Base-by-base conservation (phyloP, 2,797 vertebrate genomes). In the Etheostoma perlongum region DNA sequence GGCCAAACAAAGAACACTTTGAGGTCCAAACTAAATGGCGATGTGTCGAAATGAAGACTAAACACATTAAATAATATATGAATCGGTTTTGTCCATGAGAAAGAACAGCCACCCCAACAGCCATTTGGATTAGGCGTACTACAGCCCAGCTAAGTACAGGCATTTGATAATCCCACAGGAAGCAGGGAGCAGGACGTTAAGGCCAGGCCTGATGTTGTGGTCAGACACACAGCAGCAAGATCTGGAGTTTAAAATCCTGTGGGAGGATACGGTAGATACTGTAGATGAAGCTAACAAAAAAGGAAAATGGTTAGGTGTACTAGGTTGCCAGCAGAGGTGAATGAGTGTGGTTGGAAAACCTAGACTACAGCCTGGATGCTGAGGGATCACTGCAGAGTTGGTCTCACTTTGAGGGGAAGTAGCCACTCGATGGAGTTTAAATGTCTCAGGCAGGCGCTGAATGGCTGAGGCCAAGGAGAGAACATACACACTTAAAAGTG, bases 261-360 rank as follows among this genome's bases (percentile, higher is more conserved):
- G 85, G 81, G 81, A 83, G 69, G 82, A 78, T 49, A 47, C 4
- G 0, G 72, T 44, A 52, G 82, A 78, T 49, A 47, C 4, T 0
- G 72, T 40, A 52, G 44, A 78, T 64, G 47, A 66, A 0, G 57
- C 61, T 78, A 66, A 52, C 18, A 40, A 40, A 10, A 79, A 75
- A 81, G 30, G 60, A 77, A 86, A 90, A 82, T 67, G 75, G 82
- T 87, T 68, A 73, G 84, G 82, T 89, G 72, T 33, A 73, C 52
- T 16, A 70, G 58, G 36, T 23, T 70, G 73, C 63, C 65, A 53
- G 77, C 42, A 48, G 73, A 87, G 87, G 87, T 83, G 86, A 83
- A 80, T 81, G 67, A 63, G 67, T 82, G 80, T 46, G 82, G 82
- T 81, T 74, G 63, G 74, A 78, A 82, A 55, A 90, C 51, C 74